Evolutionary conservation across 2,113 vertebrate species (phyloP), one percentile per base, ranked within the genome.

Genomic region (Aptenodytes forsteri): DNA sequence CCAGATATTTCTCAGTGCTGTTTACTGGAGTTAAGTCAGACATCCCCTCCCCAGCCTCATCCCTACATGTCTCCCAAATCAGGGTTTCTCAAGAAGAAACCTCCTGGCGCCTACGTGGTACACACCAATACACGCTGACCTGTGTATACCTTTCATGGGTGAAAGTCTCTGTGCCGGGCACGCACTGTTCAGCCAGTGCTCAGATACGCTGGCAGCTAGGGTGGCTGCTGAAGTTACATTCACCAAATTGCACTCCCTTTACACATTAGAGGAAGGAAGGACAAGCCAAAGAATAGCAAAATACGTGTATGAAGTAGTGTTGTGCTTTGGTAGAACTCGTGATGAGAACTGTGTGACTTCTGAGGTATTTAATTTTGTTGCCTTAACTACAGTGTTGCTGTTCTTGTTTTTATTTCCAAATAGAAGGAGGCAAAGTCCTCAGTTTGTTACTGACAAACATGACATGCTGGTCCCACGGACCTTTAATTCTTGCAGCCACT

Each of bases 171-270:
- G 16, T 42, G 25, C 54, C 40, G 38, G 42, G 18, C 34, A 47
- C 0, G 2, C 14, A 13, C 46, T 52, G 23, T 7, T 47, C 34
- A 58, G 72, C 23, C 65, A 62, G 36, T n/a, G 25, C 47, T 26
- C 40, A 67, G 70, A n/a, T 10, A 47, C 0, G 0, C 32, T 40
- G 23, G 46, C 1, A 1, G 38, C 69, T 30, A 47, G 13, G 26
- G 27, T 34, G 58, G 27, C 40, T 70, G 52, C 46, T 66, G n/a
- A 65, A 52, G n/a, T 50, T n/a, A 11, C 10, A 42, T 29, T 55
- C 21, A 40, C 4, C 46, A 34, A 4, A 54, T 58, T 65, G 11
- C 14, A 34, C 30, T 59, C 22, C 34, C 29, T 81, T 62, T 70
- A 11, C 22, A 13, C 7, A 6, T 76, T 44, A 38, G 27, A 55